Conservation (phyloP, 2,888 invertebrate genomes). For the Cremastinae sp. region DNA sequence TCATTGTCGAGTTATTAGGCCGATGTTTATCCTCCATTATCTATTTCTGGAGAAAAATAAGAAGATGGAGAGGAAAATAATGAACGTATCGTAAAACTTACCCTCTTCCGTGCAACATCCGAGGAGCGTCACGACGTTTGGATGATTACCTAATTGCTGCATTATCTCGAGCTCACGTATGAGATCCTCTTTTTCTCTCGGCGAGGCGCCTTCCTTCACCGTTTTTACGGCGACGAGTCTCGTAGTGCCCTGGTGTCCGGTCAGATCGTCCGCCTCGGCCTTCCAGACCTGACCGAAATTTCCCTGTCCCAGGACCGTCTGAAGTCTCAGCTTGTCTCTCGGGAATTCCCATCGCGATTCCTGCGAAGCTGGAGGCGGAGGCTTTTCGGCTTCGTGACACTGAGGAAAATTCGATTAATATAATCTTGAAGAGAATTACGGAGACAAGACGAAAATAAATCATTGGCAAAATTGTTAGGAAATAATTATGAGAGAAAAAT, state of each 20-base stretch:
- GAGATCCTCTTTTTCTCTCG: conserved; percentile 89
- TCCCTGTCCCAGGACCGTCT: conserved; percentile 90
- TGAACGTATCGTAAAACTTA: conserved; percentile 74
- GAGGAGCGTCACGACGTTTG: conserved; percentile 90
- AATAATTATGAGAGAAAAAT: too few species aligned
- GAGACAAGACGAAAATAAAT: neutral
- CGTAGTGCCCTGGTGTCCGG: conserved; percentile 88
- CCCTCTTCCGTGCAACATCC: conserved; percentile 93
- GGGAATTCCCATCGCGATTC: conserved; percentile 89
- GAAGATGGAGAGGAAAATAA: conserved; percentile 18
- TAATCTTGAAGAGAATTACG: conserved; percentile 34
- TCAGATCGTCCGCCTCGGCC: conserved; percentile 90
- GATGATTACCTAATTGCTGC: conserved; percentile 91
- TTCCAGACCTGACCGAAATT: conserved; percentile 94
- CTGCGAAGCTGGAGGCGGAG: conserved; percentile 82
- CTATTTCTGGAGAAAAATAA: neutral
- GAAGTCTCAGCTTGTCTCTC: conserved; percentile 87
- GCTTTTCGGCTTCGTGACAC: conserved; percentile 82
- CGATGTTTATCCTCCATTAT: neutral
- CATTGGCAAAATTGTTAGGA: too few species aligned
- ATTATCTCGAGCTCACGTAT: conserved; percentile 88
- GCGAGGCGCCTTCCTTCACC: conserved; percentile 89
- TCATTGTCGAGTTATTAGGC: too few species aligned
- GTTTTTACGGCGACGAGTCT: conserved; percentile 92
- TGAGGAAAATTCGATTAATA: too few species aligned